phyloP scores from a whole-genome alignment of 2,113 vertebrate genomes.

The Aptenodytes forsteri region DNA sequence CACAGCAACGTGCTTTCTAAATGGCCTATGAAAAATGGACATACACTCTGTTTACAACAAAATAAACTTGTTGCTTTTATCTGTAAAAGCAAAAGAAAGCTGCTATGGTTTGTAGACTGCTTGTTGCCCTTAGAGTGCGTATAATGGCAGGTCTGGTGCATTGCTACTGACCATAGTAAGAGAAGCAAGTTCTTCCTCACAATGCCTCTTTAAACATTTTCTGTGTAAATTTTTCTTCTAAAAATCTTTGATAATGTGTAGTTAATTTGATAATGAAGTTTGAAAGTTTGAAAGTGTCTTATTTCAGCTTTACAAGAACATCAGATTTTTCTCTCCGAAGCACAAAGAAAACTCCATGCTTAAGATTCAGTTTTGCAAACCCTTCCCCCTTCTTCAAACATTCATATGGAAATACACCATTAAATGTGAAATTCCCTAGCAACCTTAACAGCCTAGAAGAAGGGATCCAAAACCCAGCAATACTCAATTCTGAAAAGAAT shows the following conservation, averaged over 20 bases:
- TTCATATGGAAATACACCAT: constrained; percentile 34
- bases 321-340: neutral
- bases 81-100: neutral
- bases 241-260: neutral
- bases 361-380: constrained; percentile 16
- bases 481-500: neutral
- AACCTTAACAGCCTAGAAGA: constrained; percentile 6
- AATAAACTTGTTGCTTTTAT: constrained; percentile 33
- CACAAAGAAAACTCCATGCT: neutral
- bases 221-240: neutral
- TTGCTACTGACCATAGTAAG: neutral
- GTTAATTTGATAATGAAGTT: too few species aligned
- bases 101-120: neutral
- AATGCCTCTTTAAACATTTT: neutral
- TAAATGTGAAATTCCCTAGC: constrained; percentile 44
- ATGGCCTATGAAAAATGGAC: constrained; percentile 15
- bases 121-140: neutral
- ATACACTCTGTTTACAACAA: constrained; percentile 6
- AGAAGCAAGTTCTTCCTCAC: neutral
- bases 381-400: constrained; percentile 27
- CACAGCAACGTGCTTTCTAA: constrained; percentile 12
- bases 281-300: neutral
- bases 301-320: neutral
- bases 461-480: constrained; percentile 18
- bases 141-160: neutral